phyloP scores from a whole-genome alignment of 2,888 invertebrate species.

The Sipunculus nudus region DNA sequence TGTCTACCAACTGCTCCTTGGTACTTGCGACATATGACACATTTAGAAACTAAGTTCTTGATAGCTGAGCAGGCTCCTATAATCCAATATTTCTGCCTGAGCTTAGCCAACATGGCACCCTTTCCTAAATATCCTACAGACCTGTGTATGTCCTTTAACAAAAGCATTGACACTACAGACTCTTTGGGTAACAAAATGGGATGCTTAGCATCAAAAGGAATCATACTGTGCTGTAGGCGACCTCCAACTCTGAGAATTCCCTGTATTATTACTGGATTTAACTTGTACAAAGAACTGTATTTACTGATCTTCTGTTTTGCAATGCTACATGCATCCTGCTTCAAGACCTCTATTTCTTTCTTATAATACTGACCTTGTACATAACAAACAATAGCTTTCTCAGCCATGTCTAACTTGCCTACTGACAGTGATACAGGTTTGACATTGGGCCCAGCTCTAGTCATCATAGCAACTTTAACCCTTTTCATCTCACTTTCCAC shows the following conservation, averaged over 20 bases:
- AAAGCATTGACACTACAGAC: background rate
- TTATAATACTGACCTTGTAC: conserved; percentile 1
- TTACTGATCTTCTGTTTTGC: background rate
- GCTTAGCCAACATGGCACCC: background rate
- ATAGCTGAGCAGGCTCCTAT: background rate
- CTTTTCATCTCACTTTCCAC: too few relatives aligned
- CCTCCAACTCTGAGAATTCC: conserved; percentile 6
- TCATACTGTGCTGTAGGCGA: background rate
- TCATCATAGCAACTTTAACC: too few relatives aligned
- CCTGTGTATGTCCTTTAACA: background rate
- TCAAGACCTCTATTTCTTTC: background rate
- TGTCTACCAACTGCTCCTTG: conserved; percentile 1
- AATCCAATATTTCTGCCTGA: conserved; percentile 8
- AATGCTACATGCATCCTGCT: background rate
- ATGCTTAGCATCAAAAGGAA: background rate
- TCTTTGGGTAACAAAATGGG: conserved; percentile 8
- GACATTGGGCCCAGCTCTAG: too few relatives aligned
- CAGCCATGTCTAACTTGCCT: background rate
- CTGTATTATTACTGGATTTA: background rate
- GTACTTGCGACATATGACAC: conserved; percentile 5
- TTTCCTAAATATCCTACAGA: conserved; percentile 1
- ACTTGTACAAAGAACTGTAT: background rate
- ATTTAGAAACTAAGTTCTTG: too few relatives aligned
- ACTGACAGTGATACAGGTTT: background rate
- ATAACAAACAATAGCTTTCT: conserved; percentile 1